Percentiles rank a stretch among this genome's conserved stretches.
These are phyloP conservation scores for Charaxes varanes DNA, from an alignment of 1,140 invertebrate genomes.

Conservation along the genomic window DNA sequence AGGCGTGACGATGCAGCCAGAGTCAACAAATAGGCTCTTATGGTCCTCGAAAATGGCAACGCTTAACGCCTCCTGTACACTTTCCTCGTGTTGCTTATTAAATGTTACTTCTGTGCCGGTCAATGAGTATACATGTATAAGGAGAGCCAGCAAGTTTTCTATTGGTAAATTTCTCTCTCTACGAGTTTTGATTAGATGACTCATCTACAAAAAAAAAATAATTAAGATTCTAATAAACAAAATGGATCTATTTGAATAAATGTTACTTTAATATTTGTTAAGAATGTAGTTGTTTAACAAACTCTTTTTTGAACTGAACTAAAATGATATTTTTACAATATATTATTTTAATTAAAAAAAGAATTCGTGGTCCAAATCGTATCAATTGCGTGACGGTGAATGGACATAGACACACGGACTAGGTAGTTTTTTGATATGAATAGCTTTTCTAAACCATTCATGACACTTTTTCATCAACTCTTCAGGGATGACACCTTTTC, in stretches of 20 bases:
- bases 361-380: too few species aligned
- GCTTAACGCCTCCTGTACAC: slow-evolving; percentile 68
- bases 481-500: too few species aligned
- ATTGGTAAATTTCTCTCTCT: slow-evolving; percentile 73
- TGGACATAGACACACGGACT: too few species aligned
- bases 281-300: too few species aligned
- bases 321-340: too few species aligned
- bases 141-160: slow-evolving; percentile 76
- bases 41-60: slow-evolving; percentile 78
- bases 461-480: too few species aligned
- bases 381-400: too few species aligned
- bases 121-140: slow-evolving; percentile 78
- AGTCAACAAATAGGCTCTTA: slow-evolving; percentile 36
- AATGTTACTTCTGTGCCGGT: slow-evolving; percentile 76
- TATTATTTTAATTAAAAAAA: too few species aligned
- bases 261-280: too few species aligned
- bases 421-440: too few species aligned
- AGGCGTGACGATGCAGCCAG: slow-evolving; percentile 31
- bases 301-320: too few species aligned
- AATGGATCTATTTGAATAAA: background rate
- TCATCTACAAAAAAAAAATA: slow-evolving; percentile 63
- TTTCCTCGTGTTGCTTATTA: slow-evolving; percentile 73
- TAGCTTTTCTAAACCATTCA: too few species aligned
- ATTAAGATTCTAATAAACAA: background rate
- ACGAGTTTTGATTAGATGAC: slow-evolving; percentile 75